A percentile compares a stretch with the other conserved stretches of the same genome.
Conservation (phyloP, 2,797 vertebrate genomes). For the Platalea minor region DNA sequence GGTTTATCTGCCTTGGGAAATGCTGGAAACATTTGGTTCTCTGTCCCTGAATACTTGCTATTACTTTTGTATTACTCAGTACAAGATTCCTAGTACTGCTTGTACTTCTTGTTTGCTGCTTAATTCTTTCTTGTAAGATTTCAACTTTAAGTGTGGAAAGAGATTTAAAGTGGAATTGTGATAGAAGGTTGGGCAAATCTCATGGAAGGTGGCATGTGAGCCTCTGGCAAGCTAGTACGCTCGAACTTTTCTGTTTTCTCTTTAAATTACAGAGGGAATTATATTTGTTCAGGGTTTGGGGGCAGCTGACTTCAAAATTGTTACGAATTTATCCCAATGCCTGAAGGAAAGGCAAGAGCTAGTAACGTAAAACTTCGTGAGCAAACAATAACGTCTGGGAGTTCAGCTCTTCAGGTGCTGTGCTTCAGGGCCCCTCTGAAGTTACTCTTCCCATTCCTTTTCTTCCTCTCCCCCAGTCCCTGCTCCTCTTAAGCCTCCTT, state of each 20-base stretch:
- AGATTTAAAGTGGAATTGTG: not conserved
- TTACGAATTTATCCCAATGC: not conserved
- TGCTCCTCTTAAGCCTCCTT: not conserved
- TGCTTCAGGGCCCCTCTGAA: not conserved
- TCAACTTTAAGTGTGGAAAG: not conserved
- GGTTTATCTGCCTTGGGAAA: not conserved
- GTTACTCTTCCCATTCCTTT: not conserved
- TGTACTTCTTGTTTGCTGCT: not conserved
- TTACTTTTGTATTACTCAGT: not conserved
- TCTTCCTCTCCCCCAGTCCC: not conserved
- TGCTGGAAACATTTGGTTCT: not conserved
- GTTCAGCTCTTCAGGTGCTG: not conserved
- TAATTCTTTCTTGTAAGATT: not conserved
- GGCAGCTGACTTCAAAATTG: not conserved
- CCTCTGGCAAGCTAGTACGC: not conserved
- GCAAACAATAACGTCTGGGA: not conserved
- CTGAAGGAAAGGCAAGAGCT: not conserved
- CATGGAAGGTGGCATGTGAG: rapidly evolving
- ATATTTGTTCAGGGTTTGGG: not conserved
- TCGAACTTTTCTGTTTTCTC: not conserved
- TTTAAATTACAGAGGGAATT: not conserved
- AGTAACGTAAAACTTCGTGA: not conserved
- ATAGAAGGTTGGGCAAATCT: not conserved
- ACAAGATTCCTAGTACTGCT: not conserved
- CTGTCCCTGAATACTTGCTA: not conserved